Base-by-base conservation (phyloP, 2,113 vertebrate species). In the Grammomys surdaster region DNA sequence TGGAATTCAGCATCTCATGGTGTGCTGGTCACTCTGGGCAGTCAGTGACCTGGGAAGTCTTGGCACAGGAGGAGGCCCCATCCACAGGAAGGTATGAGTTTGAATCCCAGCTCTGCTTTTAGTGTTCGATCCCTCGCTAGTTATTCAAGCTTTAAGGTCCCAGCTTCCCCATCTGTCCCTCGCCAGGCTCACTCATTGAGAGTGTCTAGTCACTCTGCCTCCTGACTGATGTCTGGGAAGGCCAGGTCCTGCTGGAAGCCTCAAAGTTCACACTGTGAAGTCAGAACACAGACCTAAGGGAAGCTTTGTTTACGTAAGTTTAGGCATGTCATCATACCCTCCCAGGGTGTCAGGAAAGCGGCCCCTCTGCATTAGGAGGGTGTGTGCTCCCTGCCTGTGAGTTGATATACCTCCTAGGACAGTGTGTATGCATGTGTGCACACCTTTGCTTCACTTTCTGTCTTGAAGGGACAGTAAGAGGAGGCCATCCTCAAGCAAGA, bases 191-290 rank as follows among this genome's bases (percentile, higher is more conserved):
- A n/a, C 5, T 3, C 24, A 73, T 82, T 9, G 60, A 84, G 63
- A 56, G 75, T 31, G 4, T 11, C 22, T 2, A 77, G 91, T 5
- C 48, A 28, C 56, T 87, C 58, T 90, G 46, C 20, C 11, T n/a
- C 33, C 28, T 12, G 31, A 8, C 46, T 1, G 4, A 56, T 13
- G 16, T 36, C 65, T 28, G 11, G 63, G 63, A 56, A 4, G 28
- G 40, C 40, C 43, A 46, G 5, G 13, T 0, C 0, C 72, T 5
- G 60, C 92, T 24, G 14, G 22, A 40, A 73, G 86, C 63, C 63
- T 48, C 11, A 33, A 5, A 13, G 5, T 9, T 0, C 0, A 26
- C 5, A 1, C 17, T 3, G 12, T 1, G 54, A 0, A 0, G 2
- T 14, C 7, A 56, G 72, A 33, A 60, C 3, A 1, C 43, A 9